Evolutionary conservation across 2,888 invertebrate species (phyloP).

Genomic region (Xylota segnis): DNA sequence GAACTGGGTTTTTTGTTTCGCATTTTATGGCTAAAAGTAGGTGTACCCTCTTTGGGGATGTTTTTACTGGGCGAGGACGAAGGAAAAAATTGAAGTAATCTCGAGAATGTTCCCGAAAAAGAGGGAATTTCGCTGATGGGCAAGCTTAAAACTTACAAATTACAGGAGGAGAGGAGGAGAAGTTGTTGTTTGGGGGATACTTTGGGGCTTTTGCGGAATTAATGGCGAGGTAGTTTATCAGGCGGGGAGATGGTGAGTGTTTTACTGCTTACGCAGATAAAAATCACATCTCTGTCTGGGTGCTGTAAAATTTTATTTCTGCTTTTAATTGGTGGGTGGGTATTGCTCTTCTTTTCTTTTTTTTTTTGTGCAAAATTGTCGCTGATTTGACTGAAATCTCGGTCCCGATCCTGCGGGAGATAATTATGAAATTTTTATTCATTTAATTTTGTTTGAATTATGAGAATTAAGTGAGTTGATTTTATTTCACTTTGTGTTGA

Average conservation of each 20-base stretch:
- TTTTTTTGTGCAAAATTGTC: background rate
- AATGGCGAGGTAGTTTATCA: constrained; percentile 51
- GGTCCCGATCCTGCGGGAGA: background rate
- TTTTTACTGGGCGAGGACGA: constrained; percentile 20
- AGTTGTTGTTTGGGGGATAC: constrained; percentile 29
- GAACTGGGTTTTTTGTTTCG: constrained; percentile 4
- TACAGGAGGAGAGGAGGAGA: constrained; percentile 5
- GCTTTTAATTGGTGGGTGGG: constrained; percentile 3
- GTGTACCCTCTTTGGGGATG: constrained; percentile 31
- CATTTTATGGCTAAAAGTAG: constrained; percentile 9
- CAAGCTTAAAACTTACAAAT: constrained; percentile 51
- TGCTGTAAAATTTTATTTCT: background rate
- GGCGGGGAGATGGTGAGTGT: background rate
- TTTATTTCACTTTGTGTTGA: no score
- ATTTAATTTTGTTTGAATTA: no score
- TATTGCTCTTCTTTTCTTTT: background rate
- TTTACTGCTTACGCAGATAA: background rate
- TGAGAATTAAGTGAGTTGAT: no score
- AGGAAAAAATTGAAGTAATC: constrained; percentile 38
- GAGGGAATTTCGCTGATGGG: constrained; percentile 38
- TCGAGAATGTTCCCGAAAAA: constrained; percentile 40
- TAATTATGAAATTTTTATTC: no score
- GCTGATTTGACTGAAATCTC: background rate
- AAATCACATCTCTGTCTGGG: background rate
- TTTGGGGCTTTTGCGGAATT: constrained; percentile 28